Base-by-base conservation (phyloP, 1,140 invertebrate genomes). In the Drosophila orena region DNA sequence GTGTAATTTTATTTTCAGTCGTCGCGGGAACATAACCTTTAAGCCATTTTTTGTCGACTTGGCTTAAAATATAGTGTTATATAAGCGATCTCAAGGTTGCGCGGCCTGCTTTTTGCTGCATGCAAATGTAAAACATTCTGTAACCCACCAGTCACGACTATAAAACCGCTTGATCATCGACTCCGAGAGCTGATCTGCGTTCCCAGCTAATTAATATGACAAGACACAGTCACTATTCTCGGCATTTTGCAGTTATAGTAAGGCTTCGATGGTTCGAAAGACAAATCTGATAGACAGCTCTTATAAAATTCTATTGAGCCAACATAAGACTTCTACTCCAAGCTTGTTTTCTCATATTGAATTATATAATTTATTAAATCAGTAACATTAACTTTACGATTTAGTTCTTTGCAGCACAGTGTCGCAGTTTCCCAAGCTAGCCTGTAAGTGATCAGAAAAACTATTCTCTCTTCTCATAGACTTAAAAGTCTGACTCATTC, bases 181-280 rank as follows among this genome's bases (percentile, higher is more conserved):
- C 46, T 30, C 1, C 6, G 46, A 12, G 46, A 12, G 53, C 55
- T 37, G 58, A 76, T 53, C 55, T 66, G 22, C 46, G 70, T 81
- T 85, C 81, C 78, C 83, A 85, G 74, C 81, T 85, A 88, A 88
- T 85, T 85, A 85, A 88, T 85, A 65, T 52, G 38, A 53, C 78
- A 71, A 81, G 68, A 60, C 37, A 56, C 20, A 30, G n/a, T 10
- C 35, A 34, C 3, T 46, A 22, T 53, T 69, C 64, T 34, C 8
- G 3, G 55, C 47, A 65, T n/a, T 24, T 27, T 62, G 15, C 49
- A 11, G 14, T 4, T 34, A 66, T 17, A 42, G 53, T 61, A 2
- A 6, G 22, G 15, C 22, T 34, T 14, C 17, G 2, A 12, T 37
- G 17, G 30, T 24, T 4, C 0, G n/a, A 54, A 22, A 22, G 24